Evolutionary conservation across 2,888 invertebrate species (phyloP).

Genomic region (Camptogramma bilineatum): DNA sequence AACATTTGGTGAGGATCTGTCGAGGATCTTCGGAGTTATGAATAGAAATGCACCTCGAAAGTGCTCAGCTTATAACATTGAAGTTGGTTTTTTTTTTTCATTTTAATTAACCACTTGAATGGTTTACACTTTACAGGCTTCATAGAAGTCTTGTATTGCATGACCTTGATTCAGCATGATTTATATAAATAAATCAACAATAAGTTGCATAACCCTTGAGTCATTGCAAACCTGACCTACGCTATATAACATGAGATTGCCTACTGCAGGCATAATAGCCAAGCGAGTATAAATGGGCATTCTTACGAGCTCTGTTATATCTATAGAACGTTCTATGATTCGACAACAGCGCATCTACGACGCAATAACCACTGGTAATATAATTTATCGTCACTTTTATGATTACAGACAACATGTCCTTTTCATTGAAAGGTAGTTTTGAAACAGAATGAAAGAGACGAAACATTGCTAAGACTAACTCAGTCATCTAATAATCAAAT

Average conservation of each 20-base stretch:
- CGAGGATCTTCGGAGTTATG: no score
- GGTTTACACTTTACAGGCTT: not conserved
- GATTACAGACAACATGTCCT: not conserved
- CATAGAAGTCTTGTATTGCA: not conserved
- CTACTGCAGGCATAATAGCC: not conserved
- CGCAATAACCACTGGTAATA: not conserved
- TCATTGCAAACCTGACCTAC: slow-evolving; percentile 32
- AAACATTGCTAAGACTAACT: no score
- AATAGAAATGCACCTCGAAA: no score
- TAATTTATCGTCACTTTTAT: no score
- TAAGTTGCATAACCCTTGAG: slow-evolving; percentile 8
- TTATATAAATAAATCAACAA: not conserved
- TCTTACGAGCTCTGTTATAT: not conserved
- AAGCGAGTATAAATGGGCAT: not conserved
- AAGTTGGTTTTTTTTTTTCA: no score
- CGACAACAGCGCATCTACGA: not conserved
- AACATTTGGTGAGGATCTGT: no score
- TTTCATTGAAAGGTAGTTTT: not conserved
- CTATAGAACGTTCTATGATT: not conserved
- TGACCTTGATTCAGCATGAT: not conserved
- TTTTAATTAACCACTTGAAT: no score
- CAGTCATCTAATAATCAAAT: no score
- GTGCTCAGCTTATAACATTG: no score
- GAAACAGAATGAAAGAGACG: no score
- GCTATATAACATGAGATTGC: slow-evolving; percentile 23